Evolutionary conservation across 1,140 invertebrate genomes (phyloP), one percentile per base, ranked within the genome.

Genomic region (Parapsyche elsis): DNA sequence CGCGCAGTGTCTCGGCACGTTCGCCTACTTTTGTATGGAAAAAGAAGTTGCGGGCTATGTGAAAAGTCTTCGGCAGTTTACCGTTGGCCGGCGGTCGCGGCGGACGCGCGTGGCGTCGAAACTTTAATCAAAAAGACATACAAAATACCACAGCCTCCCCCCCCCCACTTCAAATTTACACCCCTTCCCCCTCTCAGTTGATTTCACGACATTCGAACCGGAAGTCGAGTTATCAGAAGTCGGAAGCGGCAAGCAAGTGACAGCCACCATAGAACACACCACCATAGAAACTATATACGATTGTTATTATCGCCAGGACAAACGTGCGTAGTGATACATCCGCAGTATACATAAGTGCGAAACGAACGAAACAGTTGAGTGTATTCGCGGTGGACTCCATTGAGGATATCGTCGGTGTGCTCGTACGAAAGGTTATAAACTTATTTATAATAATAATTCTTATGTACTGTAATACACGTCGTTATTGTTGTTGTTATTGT

Each of bases 31-130:
- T 75, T 71, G 78, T 74, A 24, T 59, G 71, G 44, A 80, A 77
- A 77, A 77, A 77, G 75, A 77, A 61, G n/a, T 70, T 10, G 71
- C 46, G 71, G 74, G 49, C 67, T 74, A 24, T 80, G 81, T 82
- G 78, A 80, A 82, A 82, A 80, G 16, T 73, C 78, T 83, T 81
- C 77, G 81, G 76, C 81, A 83, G 81, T 83, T 83, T 83, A 83
- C 81, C 81, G 81, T 83, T 83, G 81, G 64, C 75, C 76, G 71
- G 81, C 76, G 64, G 64, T 67, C 23, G 79, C 76, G 79, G 71
- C 78, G 71, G 81, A 75, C 79, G 79, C 71, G 59, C 57, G 64
- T 73, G 64, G 64, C 80, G 77, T 70, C 45, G 78, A 53, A 61
- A 16, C 70, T 59, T 46, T 24, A n/a, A n/a, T 24, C 59, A 26